Percentiles rank a stretch among this genome's conserved stretches.
Conservation (phyloP, 2,113 vertebrate species). For the Ceuthmochares aereus region DNA sequence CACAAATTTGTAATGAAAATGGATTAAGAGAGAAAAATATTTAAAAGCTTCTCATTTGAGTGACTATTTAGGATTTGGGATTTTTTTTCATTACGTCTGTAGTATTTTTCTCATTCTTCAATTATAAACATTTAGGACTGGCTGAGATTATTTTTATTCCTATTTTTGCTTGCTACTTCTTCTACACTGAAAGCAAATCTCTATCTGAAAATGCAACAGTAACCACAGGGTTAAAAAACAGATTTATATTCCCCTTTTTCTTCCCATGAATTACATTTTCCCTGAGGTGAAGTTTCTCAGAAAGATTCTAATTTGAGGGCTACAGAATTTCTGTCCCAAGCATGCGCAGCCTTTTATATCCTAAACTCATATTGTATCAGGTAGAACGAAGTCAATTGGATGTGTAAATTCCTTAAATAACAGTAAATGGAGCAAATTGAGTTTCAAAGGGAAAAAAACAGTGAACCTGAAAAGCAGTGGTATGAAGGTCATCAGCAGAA, state of each 20-base stretch:
- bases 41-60: neutral
- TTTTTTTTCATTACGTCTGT: neutral
- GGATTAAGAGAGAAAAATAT: neutral
- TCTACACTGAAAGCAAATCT: neutral
- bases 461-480: constrained; percentile 75
- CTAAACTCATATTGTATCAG: constrained; percentile 56
- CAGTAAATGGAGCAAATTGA: constrained; percentile 80
- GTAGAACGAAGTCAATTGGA: constrained; percentile 76
- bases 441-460: constrained; percentile 79
- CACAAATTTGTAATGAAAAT: neutral
- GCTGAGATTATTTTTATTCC: neutral
- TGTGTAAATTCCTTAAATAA: constrained; percentile 82
- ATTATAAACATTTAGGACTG: neutral
- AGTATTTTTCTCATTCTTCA: neutral
- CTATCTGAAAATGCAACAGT: neutral
- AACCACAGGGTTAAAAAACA: constrained; percentile 23
- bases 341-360: constrained; percentile 40
- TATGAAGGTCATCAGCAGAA: constrained; percentile 83
- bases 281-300: neutral
- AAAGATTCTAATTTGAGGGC: constrained; percentile 16
- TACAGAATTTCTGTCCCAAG: constrained; percentile 47
- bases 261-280: neutral
- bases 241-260: neutral
- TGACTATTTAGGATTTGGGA: neutral
- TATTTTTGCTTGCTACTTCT: neutral